These are phyloP conservation scores for Pampus argenteus DNA, from an alignment of 2,797 vertebrate species.

Conservation along the genomic window DNA sequence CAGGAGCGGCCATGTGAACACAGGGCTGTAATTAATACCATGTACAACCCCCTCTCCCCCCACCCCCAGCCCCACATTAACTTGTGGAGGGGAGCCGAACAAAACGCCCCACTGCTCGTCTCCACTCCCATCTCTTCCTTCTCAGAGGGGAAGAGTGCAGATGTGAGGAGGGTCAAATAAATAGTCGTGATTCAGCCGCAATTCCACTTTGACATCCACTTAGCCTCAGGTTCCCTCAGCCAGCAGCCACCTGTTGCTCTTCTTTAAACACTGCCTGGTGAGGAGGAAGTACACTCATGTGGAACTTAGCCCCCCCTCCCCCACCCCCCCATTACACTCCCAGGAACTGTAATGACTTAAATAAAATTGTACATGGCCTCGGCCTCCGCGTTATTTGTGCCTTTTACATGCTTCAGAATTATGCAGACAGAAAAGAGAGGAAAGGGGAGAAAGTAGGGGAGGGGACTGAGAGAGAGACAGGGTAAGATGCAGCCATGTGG, in stretches of 20 bases:
- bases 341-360: conserved; percentile 76
- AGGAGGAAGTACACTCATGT: conserved; percentile 83
- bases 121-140: conserved; percentile 62
- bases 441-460: conserved; percentile 17
- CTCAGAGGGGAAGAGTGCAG: conserved; percentile 75
- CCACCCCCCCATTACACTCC: conserved; percentile 46
- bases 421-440: conserved; percentile 41
- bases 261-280: conserved; percentile 80
- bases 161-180: conserved; percentile 84
- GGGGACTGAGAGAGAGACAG: conserved; percentile 22
- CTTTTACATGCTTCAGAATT: conserved; percentile 62
- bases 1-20: conserved; percentile 68
- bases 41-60: conserved; percentile 41
- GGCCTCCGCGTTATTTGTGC: conserved; percentile 59
- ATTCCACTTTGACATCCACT: conserved; percentile 82
- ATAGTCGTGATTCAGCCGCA: conserved; percentile 80
- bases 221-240: conserved; percentile 80
- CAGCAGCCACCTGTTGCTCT: conserved; percentile 83
- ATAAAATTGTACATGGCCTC: conserved; percentile 72
- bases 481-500: conserved; percentile 57
- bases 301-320: conserved; percentile 77
- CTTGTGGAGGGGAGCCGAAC: conserved; percentile 57
- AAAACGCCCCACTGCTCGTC: conserved; percentile 57
- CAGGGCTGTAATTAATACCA: conserved; percentile 78
- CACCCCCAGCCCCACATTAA: conserved; percentile 57